Evolutionary conservation across 2,888 invertebrate species (phyloP), one percentile per base, ranked within the genome.

Genomic region (Digitonthophagus gazella): DNA sequence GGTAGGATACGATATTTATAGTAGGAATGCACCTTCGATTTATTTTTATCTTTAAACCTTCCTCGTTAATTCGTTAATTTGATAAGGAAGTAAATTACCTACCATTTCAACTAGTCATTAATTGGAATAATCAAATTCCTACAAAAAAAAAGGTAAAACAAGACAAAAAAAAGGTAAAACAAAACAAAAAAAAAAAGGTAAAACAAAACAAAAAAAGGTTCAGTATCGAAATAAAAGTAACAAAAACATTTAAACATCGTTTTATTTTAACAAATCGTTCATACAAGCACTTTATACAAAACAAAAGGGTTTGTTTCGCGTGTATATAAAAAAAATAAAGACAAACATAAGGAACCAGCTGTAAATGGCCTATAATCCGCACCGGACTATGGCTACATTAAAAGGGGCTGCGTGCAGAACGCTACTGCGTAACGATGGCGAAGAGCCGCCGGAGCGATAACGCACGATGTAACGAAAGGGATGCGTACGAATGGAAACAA

Each of bases 171-270:
- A n/a, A n/a, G n/a, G n/a, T n/a, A n/a, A n/a, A n/a, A n/a, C n/a
- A n/a, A n/a, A n/a, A n/a, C 19, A 19, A 18, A n/a, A 3, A 61
- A 58, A 15, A 20, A 61, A 19, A 14, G 15, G 16, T 4, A 18
- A 18, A 16, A 4, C 1, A 57, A 11, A 19, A 61, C n/a, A 18
- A 6, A 61, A 58, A 58, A 58, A 44, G 11, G 28, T 22, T 6
- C 3, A 44, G 11, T 11, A 3, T 44, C n/a, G n/a, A 44, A 44
- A 18, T 16, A 61, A 61, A 15, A 61, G 18, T 18, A 61, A 16
- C 11, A 61, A 19, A 61, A 61, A 61, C 61, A 61, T 61, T 58
- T 61, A 61, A 61, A 61, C 61, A 61, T 61, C 19, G 61, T 61
- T 61, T 61, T 19, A 61, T 61, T 61, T 61, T 61, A 61, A 61